These are phyloP conservation scores for Propsilocerus akamusi DNA, from an alignment of 1,140 invertebrate species.

Conservation along the genomic window DNA sequence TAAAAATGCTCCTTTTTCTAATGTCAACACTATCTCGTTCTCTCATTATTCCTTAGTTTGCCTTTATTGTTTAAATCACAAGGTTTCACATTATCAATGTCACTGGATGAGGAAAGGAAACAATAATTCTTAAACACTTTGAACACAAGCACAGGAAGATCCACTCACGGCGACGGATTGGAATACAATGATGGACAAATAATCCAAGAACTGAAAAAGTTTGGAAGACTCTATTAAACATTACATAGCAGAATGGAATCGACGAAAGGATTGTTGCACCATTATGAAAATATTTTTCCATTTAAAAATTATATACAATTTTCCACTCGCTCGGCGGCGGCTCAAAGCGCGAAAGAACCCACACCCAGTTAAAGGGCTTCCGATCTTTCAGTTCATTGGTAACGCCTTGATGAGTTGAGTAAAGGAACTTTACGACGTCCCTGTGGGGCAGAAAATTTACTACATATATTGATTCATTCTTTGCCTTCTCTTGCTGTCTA, in stretches of 20 bases:
- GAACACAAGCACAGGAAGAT: slow-evolving; percentile 1
- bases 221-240: background rate
- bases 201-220: background rate
- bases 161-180: background rate
- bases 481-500: slow-evolving; percentile 3
- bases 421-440: background rate
- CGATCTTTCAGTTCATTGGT: background rate
- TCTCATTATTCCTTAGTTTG: too few relatives aligned
- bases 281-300: background rate
- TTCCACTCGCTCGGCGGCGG: background rate
- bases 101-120: too few relatives aligned
- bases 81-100: too few relatives aligned
- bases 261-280: background rate
- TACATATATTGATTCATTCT: slow-evolving; percentile 1
- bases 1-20: background rate
- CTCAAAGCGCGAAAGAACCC: background rate
- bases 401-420: background rate
- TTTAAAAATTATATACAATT: background rate
- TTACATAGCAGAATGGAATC: background rate
- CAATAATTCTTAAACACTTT: too few relatives aligned
- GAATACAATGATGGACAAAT: background rate
- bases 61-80: too few relatives aligned
- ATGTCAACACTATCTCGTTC: background rate
- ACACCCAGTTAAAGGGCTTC: background rate
- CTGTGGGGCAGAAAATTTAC: background rate